Evolutionary conservation across 1,140 invertebrate species (phyloP).

Genomic region (Eufriesea mexicana): DNA sequence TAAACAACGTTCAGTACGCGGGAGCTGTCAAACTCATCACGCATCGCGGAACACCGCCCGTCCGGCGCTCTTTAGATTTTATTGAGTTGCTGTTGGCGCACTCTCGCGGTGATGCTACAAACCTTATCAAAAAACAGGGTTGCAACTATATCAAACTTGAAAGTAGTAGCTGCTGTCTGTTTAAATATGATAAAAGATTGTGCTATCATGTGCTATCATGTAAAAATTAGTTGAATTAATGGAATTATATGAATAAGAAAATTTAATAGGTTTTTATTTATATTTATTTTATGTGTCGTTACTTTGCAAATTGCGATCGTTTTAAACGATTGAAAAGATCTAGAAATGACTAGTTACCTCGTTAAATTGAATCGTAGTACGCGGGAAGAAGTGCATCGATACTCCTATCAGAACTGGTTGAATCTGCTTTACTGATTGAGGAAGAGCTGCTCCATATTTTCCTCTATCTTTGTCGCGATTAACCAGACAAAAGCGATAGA

Average conservation of each 20-base stretch:
- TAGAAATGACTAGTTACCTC: conserved; percentile 50
- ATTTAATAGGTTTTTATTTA: background rate
- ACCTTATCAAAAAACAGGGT: conserved; percentile 27
- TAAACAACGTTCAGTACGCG: conserved; percentile 24
- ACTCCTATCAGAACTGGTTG: conserved; percentile 46
- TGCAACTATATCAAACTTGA: conserved; percentile 34
- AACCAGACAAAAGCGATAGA: conserved; percentile 52
- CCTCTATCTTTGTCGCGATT: conserved; percentile 38
- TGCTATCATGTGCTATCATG: no score
- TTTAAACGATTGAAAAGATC: background rate
- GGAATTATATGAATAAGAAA: background rate
- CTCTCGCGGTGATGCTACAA: conserved; percentile 4
- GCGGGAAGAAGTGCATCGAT: conserved; percentile 50
- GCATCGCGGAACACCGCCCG: conserved; percentile 69
- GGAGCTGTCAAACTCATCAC: conserved; percentile 66
- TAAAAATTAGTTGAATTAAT: background rate
- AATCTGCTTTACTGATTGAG: conserved; percentile 57
- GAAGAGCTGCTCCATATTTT: conserved; percentile 40
- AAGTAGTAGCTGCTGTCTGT: conserved; percentile 24
- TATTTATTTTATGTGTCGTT: no score
- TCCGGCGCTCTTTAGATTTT: conserved; percentile 57
- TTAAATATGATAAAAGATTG: background rate
- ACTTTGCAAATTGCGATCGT: background rate
- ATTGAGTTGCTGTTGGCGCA: conserved; percentile 52
- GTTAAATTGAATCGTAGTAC: conserved; percentile 43